phyloP scores from a whole-genome alignment of 2,797 vertebrate species.

The Argyrosomus regius region DNA sequence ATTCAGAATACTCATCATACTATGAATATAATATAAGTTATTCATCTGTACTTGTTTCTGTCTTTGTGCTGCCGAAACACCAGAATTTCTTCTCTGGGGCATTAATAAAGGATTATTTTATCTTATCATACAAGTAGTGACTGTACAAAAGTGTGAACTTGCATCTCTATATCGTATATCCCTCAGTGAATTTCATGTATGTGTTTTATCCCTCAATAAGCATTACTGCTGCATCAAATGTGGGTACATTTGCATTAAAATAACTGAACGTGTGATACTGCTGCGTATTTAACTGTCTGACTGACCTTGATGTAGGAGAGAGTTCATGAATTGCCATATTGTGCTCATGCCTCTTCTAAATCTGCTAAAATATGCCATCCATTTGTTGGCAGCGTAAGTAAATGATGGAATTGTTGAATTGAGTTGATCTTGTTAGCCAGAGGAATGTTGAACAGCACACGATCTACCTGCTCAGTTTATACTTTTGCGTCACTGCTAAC shows the following conservation, averaged over 20 bases:
- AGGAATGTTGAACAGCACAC: not conserved
- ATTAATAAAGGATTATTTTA: not conserved
- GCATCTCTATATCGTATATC: not conserved
- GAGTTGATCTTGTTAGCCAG: not conserved
- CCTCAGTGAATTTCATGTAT: not conserved
- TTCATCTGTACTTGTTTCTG: not conserved
- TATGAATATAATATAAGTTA: too few species aligned
- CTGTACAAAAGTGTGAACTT: too few species aligned
- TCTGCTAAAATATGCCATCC: not conserved
- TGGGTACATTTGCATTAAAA: slow-evolving; percentile 1
- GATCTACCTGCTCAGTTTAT: not conserved
- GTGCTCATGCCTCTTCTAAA: not conserved
- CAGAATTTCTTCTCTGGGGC: not conserved
- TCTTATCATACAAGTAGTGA: not conserved
- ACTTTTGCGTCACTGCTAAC: too few species aligned
- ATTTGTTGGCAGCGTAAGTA: not conserved
- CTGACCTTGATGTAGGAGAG: slow-evolving; percentile 11
- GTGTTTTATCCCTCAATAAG: not conserved
- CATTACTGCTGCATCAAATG: not conserved
- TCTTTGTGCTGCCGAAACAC: not conserved
- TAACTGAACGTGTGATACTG: not conserved
- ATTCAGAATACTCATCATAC: not conserved
- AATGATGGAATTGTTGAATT: not conserved
- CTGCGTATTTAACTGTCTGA: slow-evolving; percentile 1
- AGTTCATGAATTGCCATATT: not conserved